phyloP scores from a whole-genome alignment of 2,797 vertebrate genomes.

The Acipenser transmontanus region DNA sequence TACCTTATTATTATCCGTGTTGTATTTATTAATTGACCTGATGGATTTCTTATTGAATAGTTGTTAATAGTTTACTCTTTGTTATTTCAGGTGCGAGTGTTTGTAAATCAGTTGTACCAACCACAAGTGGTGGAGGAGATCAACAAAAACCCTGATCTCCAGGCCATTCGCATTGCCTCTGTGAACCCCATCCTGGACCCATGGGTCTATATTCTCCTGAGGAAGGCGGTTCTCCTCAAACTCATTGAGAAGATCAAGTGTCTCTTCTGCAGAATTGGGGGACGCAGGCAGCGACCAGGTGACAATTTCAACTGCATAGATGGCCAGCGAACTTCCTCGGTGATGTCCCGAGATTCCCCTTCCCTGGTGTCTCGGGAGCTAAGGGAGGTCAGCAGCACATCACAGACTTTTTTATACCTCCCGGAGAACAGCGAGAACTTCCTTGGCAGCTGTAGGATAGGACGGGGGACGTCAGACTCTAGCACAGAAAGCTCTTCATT shows the following conservation, averaged over 20 bases:
- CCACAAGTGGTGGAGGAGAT: slow-evolving; percentile 26
- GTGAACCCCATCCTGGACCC: slow-evolving; percentile 94
- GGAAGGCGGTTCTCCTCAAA: slow-evolving; percentile 85
- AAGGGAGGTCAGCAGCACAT: slow-evolving; percentile 69
- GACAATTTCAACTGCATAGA: slow-evolving; percentile 65
- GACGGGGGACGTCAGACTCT: slow-evolving; percentile 21
- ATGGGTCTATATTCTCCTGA: slow-evolving; percentile 90
- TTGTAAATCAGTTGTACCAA: slow-evolving; percentile 76
- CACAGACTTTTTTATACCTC: slow-evolving; percentile 72
- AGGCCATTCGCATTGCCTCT: slow-evolving; percentile 89
- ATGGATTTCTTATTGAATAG: too few species aligned
- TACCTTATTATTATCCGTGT: too few species aligned
- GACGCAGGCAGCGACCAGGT: slow-evolving; percentile 48
- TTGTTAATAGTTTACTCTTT: too few species aligned
- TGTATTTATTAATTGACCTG: too few species aligned
- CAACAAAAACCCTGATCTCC: slow-evolving; percentile 68
- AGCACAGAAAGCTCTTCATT: slow-evolving; percentile 50
- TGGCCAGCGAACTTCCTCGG: slow-evolving; percentile 59
- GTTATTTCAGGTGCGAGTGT: slow-evolving; percentile 72
- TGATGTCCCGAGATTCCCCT: slow-evolving; percentile 71
- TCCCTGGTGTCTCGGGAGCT: slow-evolving; percentile 71
- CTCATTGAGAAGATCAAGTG: slow-evolving; percentile 89
- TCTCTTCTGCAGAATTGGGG: slow-evolving; percentile 86
- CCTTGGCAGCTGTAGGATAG: slow-evolving; percentile 42
- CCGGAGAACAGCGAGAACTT: slow-evolving; percentile 44